These are phyloP conservation scores for Aythya baeri DNA, from an alignment of 2,113 vertebrate genomes.

Conservation along the genomic window DNA sequence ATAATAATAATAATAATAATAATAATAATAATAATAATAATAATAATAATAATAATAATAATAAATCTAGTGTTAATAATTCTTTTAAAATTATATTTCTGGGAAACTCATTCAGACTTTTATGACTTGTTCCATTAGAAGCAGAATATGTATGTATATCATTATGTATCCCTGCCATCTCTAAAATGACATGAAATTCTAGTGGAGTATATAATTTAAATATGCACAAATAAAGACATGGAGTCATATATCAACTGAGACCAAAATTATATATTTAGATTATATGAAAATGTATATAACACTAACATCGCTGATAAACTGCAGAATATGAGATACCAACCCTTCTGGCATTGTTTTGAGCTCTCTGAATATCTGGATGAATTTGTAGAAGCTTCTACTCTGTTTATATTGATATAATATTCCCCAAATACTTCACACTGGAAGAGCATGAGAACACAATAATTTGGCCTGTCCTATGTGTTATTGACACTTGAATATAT, in stretches of 20 bases:
- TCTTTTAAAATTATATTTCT: neutral
- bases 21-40: too few relatives aligned
- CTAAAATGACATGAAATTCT: neutral
- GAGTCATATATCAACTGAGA: neutral
- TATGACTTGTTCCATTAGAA: neutral
- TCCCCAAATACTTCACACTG: neutral
- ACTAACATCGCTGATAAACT: neutral
- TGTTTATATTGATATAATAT: neutral
- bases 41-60: too few relatives aligned
- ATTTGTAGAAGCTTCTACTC: neutral
- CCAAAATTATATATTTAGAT: neutral
- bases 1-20: too few relatives aligned
- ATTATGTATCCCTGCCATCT: neutral
- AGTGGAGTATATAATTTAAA: neutral
- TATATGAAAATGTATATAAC: neutral
- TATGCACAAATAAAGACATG: neutral
- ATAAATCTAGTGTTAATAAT: neutral
- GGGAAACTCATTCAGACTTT: neutral
- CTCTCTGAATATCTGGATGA: neutral
- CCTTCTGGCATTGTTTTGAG: neutral
- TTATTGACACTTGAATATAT: neutral
- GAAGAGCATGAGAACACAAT: neutral
- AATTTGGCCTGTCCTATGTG: neutral
- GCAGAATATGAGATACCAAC: neutral
- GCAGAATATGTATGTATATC: neutral